phyloP scores from a whole-genome alignment of 2,113 vertebrate species.

The Calyptomena viridis region DNA sequence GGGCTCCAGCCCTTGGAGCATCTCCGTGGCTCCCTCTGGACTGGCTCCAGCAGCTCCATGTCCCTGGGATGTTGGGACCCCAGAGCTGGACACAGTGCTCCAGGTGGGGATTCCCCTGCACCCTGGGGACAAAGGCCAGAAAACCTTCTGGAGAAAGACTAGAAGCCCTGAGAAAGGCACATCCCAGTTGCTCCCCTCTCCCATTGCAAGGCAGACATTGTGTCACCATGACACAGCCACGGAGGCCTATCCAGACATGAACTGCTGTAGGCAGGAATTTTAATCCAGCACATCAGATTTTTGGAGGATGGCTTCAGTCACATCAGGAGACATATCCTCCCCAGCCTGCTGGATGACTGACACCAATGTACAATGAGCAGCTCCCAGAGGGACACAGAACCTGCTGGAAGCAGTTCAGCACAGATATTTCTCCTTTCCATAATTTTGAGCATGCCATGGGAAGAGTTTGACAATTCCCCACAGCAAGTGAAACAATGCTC shows the following conservation, averaged over 20 bases:
- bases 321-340: neutral
- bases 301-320: neutral
- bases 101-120: neutral
- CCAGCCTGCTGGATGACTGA: neutral
- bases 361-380: rapidly evolving
- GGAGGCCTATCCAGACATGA: neutral
- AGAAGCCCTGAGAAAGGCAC: rapidly evolving
- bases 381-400: neutral
- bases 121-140: neutral
- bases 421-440: neutral
- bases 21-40: neutral
- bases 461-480: neutral
- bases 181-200: neutral
- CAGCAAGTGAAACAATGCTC: neutral
- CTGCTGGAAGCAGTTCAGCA: neutral
- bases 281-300: neutral
- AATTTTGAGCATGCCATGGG: neutral
- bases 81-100: neutral
- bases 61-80: neutral
- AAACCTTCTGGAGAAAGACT: neutral
- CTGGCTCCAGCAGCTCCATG: rapidly evolving
- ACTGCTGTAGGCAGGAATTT: neutral
- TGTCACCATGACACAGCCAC: rapidly evolving
- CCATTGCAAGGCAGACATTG: neutral
- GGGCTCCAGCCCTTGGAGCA: neutral